Evolutionary conservation across 2,113 vertebrate genomes (phyloP).

Genomic region (Parotia lawesii): DNA sequence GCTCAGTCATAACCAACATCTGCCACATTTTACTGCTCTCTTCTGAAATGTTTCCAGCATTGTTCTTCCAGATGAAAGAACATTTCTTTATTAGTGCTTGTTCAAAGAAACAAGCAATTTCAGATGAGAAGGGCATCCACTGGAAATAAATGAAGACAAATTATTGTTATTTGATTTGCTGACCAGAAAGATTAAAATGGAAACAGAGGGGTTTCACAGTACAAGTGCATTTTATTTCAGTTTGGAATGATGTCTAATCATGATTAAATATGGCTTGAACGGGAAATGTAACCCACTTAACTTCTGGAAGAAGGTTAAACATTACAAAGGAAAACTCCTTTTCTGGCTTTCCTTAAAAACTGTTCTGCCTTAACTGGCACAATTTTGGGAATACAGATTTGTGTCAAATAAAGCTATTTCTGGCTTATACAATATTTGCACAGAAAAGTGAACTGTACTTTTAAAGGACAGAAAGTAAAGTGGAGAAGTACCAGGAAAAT

Average conservation of each 20-base stretch:
- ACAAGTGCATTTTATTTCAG: not conserved
- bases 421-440: not conserved
- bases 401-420: not conserved
- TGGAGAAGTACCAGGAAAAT: not conserved
- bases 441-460: not conserved
- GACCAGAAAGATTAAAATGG: not conserved
- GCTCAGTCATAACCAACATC: not conserved
- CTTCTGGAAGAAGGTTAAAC: not conserved
- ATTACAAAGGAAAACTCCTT: not conserved
- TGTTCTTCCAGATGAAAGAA: not conserved
- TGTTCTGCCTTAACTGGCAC: not conserved
- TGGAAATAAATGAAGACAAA: not conserved
- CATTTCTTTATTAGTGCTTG: not conserved
- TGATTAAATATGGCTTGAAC: not conserved
- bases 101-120: not conserved
- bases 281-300: not conserved
- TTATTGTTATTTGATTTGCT: not conserved
- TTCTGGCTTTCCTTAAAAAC: not conserved
- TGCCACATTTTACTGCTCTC: not conserved
- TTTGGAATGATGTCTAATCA: not conserved
- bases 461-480: not conserved
- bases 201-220: not conserved
- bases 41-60: not conserved
- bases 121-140: not conserved
- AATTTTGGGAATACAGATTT: not conserved